Conservation (phyloP, 1,140 invertebrate species). For the Polypedilum pembai region DNA sequence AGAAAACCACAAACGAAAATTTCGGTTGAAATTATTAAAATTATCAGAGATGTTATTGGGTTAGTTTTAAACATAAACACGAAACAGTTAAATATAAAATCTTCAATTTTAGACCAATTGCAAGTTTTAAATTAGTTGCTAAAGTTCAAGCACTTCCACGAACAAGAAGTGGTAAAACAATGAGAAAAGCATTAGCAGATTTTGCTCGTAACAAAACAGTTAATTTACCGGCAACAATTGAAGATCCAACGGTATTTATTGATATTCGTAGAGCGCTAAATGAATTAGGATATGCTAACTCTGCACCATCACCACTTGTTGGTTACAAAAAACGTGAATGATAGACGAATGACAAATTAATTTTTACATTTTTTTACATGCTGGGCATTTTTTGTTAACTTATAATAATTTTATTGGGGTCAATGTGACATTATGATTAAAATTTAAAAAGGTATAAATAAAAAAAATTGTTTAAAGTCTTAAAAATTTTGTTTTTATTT, state of each 20-base stretch:
- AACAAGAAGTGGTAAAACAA: conserved; percentile 70
- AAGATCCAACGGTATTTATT: conserved; percentile 73
- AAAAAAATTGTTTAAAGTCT: not conserved
- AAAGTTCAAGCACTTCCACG: conserved; percentile 71
- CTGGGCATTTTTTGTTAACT: no score
- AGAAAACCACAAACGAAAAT: conserved; percentile 53
- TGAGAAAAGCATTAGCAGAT: conserved; percentile 76
- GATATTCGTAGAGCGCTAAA: conserved; percentile 67
- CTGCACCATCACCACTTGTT: conserved; percentile 56
- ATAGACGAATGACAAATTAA: no score
- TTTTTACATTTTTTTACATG: no score
- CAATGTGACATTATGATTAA: no score
- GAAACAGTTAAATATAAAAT: no score
- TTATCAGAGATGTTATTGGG: conserved; percentile 69
- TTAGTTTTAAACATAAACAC: not conserved
- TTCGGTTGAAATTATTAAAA: conserved; percentile 56
- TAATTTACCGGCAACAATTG: conserved; percentile 77
- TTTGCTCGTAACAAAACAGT: conserved; percentile 70
- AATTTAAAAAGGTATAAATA: not conserved
- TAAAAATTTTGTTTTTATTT: not conserved
- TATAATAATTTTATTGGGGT: no score
- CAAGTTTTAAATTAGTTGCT: conserved; percentile 69
- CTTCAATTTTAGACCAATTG: conserved; percentile 60
- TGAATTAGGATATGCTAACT: conserved; percentile 64
- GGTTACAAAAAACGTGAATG: conserved; percentile 36